These are phyloP conservation scores for Caligus rogercresseyi DNA, from an alignment of 1,140 invertebrate species.

Conservation along the genomic window DNA sequence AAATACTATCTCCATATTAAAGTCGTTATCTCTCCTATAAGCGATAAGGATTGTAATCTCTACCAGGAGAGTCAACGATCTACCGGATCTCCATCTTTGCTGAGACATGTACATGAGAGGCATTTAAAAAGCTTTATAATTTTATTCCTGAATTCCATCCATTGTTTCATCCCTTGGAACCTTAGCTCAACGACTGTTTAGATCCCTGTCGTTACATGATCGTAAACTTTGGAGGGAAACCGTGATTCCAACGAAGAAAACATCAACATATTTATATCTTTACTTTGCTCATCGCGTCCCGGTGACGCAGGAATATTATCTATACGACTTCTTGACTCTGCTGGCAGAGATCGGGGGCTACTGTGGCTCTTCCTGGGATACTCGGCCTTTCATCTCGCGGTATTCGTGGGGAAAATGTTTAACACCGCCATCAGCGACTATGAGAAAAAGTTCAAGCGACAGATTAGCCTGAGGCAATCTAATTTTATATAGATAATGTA, in stretches of 20 bases:
- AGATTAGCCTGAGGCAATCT: no score
- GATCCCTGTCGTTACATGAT: background rate
- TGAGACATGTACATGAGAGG: no score
- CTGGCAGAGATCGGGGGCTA: background rate
- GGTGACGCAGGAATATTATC: background rate
- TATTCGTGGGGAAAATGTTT: background rate
- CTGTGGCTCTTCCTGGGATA: background rate
- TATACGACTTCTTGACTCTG: background rate
- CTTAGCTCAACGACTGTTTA: background rate
- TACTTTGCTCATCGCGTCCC: background rate
- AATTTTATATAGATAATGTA: no score
- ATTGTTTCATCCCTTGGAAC: no score
- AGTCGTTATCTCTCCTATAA: no score
- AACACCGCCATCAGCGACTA: background rate
- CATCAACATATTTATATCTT: background rate
- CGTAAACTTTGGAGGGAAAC: background rate
- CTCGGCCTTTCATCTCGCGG: background rate
- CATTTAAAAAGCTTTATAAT: background rate
- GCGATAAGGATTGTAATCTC: no score
- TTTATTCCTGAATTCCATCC: background rate
- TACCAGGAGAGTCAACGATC: no score
- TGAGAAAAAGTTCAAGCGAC: background rate
- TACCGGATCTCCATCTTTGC: no score
- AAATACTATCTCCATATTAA: no score
- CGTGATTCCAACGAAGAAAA: background rate